phyloP scores from a whole-genome alignment of 2,797 vertebrate genomes.

The Anguilla anguilla region DNA sequence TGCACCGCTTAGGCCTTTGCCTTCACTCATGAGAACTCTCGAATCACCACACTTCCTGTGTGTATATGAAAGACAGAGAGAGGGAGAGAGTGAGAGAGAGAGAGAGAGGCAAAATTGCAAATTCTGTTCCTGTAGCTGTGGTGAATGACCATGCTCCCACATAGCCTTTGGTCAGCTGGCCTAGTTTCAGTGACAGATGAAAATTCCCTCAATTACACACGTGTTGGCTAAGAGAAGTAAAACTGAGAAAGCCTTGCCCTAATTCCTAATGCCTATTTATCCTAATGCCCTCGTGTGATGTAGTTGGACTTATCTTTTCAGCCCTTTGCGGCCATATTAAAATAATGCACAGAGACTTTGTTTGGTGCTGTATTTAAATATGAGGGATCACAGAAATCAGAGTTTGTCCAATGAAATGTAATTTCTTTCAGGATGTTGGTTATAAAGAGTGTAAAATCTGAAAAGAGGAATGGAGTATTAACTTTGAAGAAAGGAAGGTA shows the following conservation, averaged over 20 bases:
- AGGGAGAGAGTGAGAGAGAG: background rate
- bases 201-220: conserved; percentile 23
- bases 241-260: conserved; percentile 1
- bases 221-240: background rate
- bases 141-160: background rate
- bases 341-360: background rate
- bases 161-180: background rate
- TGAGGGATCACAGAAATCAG: background rate
- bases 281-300: background rate
- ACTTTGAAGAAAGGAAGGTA: background rate
- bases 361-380: background rate
- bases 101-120: background rate
- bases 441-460: too few species aligned
- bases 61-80: background rate
- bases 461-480: background rate
- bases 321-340: background rate
- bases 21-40: background rate
- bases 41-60: background rate
- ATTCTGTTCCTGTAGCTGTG: background rate
- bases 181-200: background rate
- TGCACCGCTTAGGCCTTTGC: background rate
- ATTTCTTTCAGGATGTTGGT: background rate
- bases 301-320: background rate
- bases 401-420: background rate
- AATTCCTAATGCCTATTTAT: background rate